Conservation (phyloP, 2,113 vertebrate species). For the Serinus canaria region DNA sequence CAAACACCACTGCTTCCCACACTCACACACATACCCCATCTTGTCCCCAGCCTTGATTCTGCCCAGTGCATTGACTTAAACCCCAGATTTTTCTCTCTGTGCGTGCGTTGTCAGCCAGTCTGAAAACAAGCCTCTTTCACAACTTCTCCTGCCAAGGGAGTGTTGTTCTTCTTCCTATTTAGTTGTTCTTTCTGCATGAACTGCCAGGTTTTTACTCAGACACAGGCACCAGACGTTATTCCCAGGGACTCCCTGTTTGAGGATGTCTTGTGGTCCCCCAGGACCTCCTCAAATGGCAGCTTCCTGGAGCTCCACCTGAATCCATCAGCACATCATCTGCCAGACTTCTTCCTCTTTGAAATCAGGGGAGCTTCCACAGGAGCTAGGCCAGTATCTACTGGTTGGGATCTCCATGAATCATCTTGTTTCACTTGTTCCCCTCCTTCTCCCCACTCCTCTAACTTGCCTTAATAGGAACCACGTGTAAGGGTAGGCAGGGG, state of each 20-base stretch:
- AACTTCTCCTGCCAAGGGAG: neutral
- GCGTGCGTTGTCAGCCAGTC: neutral
- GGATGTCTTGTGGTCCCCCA: neutral
- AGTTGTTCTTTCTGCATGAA: neutral
- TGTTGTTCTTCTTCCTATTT: neutral
- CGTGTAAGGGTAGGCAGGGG: neutral
- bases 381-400: neutral
- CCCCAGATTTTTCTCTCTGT: neutral
- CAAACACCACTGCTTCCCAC: slow-evolving; percentile 12
- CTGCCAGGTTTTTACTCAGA: neutral
- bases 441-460: neutral
- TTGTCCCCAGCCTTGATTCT: neutral
- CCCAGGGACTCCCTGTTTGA: neutral
- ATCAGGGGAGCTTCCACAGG: neutral
- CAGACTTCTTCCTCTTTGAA: neutral
- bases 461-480: neutral
- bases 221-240: neutral
- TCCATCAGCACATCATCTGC: no score
- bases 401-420: neutral
- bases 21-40: neutral
- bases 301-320: neutral
- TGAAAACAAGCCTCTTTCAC: neutral
- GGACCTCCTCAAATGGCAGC: neutral
- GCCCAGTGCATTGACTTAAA: neutral
- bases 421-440: neutral